These are phyloP conservation scores for Cebus imitator DNA, from an alignment of 2,113 vertebrate genomes.

Conservation along the genomic window DNA sequence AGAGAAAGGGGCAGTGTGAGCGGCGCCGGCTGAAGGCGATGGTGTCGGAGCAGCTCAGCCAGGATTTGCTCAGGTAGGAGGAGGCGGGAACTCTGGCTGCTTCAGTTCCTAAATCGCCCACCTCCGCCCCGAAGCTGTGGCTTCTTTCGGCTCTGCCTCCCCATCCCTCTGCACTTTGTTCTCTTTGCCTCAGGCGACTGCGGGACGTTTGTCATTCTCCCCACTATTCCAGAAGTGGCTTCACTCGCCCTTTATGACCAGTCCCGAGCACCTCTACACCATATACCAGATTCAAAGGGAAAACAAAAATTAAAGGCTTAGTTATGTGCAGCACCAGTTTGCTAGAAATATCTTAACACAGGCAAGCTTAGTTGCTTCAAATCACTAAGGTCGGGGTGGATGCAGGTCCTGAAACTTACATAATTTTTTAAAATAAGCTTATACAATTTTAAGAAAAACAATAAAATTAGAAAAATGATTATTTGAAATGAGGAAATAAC, in stretches of 20 bases:
- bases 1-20: constrained; percentile 71
- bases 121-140: not conserved
- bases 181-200: constrained; percentile 30
- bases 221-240: not conserved
- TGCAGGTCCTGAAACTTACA: not conserved
- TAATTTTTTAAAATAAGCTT: not conserved
- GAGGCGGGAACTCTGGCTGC: not conserved
- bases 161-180: not conserved
- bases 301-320: not conserved
- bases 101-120: not conserved
- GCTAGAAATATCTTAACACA: not conserved
- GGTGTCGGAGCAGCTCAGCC: constrained; percentile 83
- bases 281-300: not conserved
- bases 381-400: not conserved
- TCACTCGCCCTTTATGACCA: not conserved
- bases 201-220: fast-evolving
- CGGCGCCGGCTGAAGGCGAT: constrained; percentile 80
- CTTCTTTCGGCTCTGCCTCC: no score
- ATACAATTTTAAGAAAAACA: not conserved
- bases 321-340: not conserved
- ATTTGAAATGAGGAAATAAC: not conserved
- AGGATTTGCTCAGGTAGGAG: constrained; percentile 84
- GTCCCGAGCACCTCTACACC: not conserved
- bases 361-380: not conserved
- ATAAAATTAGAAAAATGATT: not conserved